A percentile compares a stretch with the other conserved stretches of the same genome.
Conservation (phyloP, 2,888 invertebrate genomes). For the Hyppa rectilinea region DNA sequence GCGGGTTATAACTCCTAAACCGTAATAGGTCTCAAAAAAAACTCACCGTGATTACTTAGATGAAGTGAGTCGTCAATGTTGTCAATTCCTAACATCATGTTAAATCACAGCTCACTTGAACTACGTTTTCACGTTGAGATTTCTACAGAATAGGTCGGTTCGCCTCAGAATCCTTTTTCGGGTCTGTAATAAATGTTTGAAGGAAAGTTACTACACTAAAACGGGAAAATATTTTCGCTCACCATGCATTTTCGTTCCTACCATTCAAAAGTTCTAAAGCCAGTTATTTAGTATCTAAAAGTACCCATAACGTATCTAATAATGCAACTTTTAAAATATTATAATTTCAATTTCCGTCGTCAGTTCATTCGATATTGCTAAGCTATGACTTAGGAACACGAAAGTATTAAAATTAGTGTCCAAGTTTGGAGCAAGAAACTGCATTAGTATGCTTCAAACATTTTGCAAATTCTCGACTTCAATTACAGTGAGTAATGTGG, state of each 20-base stretch:
- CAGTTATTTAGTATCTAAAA: not conserved
- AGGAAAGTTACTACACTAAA: no score
- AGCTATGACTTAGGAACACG: slow-evolving; percentile 28
- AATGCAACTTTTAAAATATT: not conserved
- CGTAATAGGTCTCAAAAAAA: no score
- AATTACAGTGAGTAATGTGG: slow-evolving; percentile 6
- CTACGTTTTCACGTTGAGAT: no score
- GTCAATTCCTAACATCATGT: no score
- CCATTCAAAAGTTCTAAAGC: not conserved
- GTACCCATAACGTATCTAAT: not conserved
- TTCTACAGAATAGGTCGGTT: no score
- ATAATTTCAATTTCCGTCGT: not conserved
- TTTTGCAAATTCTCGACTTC: slow-evolving; percentile 10
- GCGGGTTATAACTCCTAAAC: no score
- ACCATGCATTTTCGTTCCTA: not conserved
- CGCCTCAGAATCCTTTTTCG: not conserved
- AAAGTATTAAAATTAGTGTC: slow-evolving; percentile 8
- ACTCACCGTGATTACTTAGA: no score
- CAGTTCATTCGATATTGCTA: not conserved
- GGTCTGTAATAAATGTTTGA: not conserved
- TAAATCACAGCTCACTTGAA: no score
- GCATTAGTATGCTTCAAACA: slow-evolving; percentile 16
- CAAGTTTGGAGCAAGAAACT: slow-evolving; percentile 32
- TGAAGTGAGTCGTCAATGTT: no score
- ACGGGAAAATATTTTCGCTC: not conserved